phyloP scores from a whole-genome alignment of 2,797 vertebrate species.

The Amazonetta brasiliensis region DNA sequence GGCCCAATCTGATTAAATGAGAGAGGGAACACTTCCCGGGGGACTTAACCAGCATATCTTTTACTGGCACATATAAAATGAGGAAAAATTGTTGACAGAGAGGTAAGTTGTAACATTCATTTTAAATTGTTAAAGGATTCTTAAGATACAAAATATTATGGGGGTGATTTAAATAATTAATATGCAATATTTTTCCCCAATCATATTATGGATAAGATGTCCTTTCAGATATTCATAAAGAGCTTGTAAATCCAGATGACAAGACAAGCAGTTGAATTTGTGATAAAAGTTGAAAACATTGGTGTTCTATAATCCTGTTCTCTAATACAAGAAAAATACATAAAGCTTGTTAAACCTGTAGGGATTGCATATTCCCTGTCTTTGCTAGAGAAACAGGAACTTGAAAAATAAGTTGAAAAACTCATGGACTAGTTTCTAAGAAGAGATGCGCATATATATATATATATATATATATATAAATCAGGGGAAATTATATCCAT shows the following conservation, averaged over 20 bases:
- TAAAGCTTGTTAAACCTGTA: slow-evolving; percentile 27
- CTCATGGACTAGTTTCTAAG: neutral
- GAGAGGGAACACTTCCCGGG: neutral
- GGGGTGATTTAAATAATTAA: neutral
- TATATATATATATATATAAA: too few species aligned
- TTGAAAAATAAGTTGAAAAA: neutral
- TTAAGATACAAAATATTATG: neutral
- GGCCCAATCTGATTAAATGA: slow-evolving; percentile 7
- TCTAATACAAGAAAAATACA: slow-evolving; percentile 17
- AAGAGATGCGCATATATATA: too few species aligned
- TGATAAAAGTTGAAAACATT: neutral
- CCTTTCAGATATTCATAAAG: neutral
- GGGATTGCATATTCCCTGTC: neutral
- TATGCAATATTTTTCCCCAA: neutral
- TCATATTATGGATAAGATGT: neutral
- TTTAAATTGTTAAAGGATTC: neutral
- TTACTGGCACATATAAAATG: neutral
- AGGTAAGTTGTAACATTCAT: neutral
- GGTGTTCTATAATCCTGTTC: neutral
- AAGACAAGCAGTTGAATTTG: neutral
- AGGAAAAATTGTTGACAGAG: neutral
- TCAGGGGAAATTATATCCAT: neutral
- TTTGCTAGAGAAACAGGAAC: neutral
- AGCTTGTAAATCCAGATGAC: neutral
- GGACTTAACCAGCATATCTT: slow-evolving; percentile 1